These are phyloP conservation scores for Colletes latitarsis DNA, from an alignment of 1,140 invertebrate genomes.

Conservation along the genomic window DNA sequence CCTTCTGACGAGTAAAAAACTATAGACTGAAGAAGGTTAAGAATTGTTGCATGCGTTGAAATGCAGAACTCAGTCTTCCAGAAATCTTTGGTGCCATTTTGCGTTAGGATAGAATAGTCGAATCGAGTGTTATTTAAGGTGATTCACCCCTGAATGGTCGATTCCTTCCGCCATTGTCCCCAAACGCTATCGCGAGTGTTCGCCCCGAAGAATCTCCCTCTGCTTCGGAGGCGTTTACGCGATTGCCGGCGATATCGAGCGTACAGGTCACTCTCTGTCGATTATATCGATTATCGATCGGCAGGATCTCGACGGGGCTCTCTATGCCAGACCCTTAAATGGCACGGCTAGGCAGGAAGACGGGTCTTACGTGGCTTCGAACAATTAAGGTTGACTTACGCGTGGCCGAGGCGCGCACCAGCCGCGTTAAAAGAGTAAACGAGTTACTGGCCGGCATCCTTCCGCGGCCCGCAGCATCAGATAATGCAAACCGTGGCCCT, in stretches of 20 bases:
- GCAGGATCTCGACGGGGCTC: slow-evolving; percentile 42
- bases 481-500: slow-evolving; percentile 66
- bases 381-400: slow-evolving; percentile 76
- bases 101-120: too few species aligned
- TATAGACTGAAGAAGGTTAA: too few species aligned
- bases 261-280: slow-evolving; percentile 29
- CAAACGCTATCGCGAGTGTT: too few species aligned
- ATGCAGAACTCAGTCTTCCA: too few species aligned
- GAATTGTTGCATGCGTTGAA: too few species aligned
- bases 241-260: slow-evolving; percentile 48
- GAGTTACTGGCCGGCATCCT: slow-evolving; percentile 57
- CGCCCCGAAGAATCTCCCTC: neutral
- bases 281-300: slow-evolving; percentile 60
- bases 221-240: slow-evolving; percentile 18
- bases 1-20: too few species aligned
- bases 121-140: too few species aligned
- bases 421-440: slow-evolving; percentile 62
- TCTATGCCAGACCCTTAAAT: slow-evolving; percentile 42
- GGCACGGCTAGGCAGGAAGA: neutral
- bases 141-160: too few species aligned
- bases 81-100: too few species aligned
- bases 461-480: slow-evolving; percentile 64
- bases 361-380: slow-evolving; percentile 56
- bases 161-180: too few species aligned
- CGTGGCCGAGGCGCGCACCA: slow-evolving; percentile 47